These are phyloP conservation scores for Todiramphus saurophagus DNA, from an alignment of 2,113 vertebrate genomes.

Conservation along the genomic window DNA sequence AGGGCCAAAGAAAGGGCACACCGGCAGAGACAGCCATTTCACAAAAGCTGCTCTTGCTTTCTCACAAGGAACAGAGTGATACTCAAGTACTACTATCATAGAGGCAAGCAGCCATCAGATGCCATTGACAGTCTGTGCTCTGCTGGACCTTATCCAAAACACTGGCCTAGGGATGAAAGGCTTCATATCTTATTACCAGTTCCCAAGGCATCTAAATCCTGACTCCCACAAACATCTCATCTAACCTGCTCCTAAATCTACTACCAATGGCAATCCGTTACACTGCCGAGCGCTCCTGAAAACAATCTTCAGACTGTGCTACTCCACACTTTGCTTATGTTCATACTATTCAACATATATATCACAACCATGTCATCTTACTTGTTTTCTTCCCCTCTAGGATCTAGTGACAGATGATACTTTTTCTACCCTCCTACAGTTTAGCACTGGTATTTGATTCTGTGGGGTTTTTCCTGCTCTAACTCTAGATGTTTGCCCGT, in stretches of 20 bases:
- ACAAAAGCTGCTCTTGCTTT: neutral
- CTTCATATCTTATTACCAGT: constrained; percentile 43
- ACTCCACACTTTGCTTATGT: neutral
- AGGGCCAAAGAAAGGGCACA: constrained; percentile 18
- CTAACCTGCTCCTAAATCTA: constrained; percentile 5
- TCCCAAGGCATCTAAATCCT: constrained; percentile 28
- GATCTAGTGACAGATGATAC: neutral
- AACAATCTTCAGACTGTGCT: neutral
- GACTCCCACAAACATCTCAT: neutral
- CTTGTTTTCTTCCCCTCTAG: neutral
- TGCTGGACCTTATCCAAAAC: neutral
- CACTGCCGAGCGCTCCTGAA: neutral
- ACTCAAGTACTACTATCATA: neutral
- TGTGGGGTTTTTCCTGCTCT: neutral
- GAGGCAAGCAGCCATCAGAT: constrained; percentile 8
- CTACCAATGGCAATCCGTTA: neutral
- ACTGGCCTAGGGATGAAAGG: constrained; percentile 6
- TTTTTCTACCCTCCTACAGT: neutral
- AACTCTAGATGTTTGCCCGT: neutral
- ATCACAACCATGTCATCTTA: neutral
- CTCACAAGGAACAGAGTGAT: neutral
- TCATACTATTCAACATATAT: neutral
- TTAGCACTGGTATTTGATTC: neutral
- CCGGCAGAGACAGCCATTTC: neutral
- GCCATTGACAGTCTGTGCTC: neutral